phyloP scores from a whole-genome alignment of 1,140 invertebrate species.

The Cydia splendana region DNA sequence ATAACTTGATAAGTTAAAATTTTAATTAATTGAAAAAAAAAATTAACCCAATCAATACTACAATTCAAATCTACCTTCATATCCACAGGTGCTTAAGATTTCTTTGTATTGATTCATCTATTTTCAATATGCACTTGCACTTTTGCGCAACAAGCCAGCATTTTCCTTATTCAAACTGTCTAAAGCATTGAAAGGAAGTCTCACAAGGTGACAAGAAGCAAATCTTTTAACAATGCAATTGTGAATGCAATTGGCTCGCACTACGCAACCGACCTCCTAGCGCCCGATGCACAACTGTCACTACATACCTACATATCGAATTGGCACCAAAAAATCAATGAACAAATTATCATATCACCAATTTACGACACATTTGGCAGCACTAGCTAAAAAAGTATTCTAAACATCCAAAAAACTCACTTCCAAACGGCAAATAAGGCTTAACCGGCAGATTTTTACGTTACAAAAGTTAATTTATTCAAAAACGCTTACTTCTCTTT shows the following conservation, averaged over 20 bases:
- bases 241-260: background rate
- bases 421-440: background rate
- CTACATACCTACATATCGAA: background rate
- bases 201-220: background rate
- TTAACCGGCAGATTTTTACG: background rate
- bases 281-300: background rate
- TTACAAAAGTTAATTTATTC: conserved; percentile 13
- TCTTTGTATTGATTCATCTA: conserved; percentile 12
- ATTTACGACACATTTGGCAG: background rate
- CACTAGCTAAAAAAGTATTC: background rate
- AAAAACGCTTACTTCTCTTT: conserved; percentile 79
- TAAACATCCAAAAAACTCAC: background rate
- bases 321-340: conserved; percentile 2
- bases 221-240: background rate
- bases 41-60: background rate
- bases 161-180: background rate
- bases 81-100: background rate
- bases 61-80: background rate
- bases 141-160: background rate
- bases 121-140: background rate
- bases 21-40: background rate
- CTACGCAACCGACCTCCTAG: background rate
- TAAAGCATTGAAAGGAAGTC: background rate
- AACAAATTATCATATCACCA: background rate
- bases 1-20: too few relatives aligned